Percentiles rank a stretch among this genome's conserved stretches.
Conservation (phyloP, 23 tunicate genomes). For the Oikopleura dioica region DNA sequence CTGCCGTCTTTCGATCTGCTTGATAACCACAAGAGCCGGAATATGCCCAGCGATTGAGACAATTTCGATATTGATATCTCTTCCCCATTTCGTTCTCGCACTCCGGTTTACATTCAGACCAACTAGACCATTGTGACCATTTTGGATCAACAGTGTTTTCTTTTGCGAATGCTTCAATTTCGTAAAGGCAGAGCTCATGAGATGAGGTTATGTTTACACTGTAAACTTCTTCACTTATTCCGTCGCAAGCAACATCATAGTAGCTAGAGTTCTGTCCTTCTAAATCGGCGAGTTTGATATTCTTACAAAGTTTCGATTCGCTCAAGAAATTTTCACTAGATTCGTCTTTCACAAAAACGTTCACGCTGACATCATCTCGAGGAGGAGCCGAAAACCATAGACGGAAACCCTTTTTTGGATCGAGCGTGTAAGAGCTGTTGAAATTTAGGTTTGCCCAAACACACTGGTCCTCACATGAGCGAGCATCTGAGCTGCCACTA, state of each 20-base stretch:
- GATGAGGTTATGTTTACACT: not conserved
- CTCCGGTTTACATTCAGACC: not conserved
- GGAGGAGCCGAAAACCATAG: no score
- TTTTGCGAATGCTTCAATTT: slow-evolving; percentile 8
- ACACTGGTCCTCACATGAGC: not conserved
- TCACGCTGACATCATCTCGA: no score
- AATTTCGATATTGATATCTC: not conserved
- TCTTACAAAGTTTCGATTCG: no score
- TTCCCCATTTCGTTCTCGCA: not conserved
- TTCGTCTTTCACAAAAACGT: no score
- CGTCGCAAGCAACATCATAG: not conserved
- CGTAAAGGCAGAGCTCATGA: not conserved
- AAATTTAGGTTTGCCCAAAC: no score
- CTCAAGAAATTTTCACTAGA: no score
- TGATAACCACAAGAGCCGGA: not conserved
- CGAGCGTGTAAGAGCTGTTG: no score
- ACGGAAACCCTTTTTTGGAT: no score
- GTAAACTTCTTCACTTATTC: not conserved
- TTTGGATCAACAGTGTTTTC: not conserved
- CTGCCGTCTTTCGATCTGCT: not conserved
- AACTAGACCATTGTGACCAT: not conserved
- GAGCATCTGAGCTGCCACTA: no score
- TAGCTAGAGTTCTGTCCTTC: no score
- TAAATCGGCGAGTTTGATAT: no score
- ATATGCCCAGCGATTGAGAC: not conserved